Base-by-base conservation (phyloP, 1,140 invertebrate genomes). In the Heliconius eleuchia region DNA sequence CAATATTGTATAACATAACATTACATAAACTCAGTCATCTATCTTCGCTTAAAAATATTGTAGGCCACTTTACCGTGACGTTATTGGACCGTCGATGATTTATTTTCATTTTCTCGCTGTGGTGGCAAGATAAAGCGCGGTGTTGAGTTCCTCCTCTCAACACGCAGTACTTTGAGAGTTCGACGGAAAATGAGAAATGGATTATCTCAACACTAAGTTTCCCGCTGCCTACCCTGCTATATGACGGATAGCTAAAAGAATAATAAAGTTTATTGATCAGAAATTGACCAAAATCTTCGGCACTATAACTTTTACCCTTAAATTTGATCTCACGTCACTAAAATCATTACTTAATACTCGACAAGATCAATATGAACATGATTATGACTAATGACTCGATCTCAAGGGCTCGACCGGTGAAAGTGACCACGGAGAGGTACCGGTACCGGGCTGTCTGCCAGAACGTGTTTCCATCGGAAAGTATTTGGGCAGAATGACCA, bases 351-450 rank as follows among this genome's bases (percentile, higher is more conserved):
- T 9, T 66, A 57, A 19, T 11, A 19, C 7, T 16, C 42, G 50
- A 37, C n/a, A 66, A 66, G 60, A 30, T 30, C 2, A 27, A 66
- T 66, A 30, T 30, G 3, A 3, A 30, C 39, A 18, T 75, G 55
- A 75, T 66, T 16, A 60, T 66, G 13, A 19, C 27, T 75, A 39
- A 60, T 42, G 13, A 11, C 18, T 42, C 42, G n/a, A 19, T 75
- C 55, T 60, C 30, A 74, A 74, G 73, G 73, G 73, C 50, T 60
- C n/a, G 71, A 9, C 39, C 34, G 52, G 73, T 60, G 73, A 74
- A 74, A 74, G 73, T 74, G 73, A 50, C 34, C 34, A 37, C 6
- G 34, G 34, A 46, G 3, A 46, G 42, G 4, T 3, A 46, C 42
- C 27, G 73, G 52, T 74, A 13, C 34, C 55, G 55, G n/a, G 19